Evolutionary conservation across 2,797 vertebrate species (phyloP), one percentile per base, ranked within the genome.

Genomic region (Enteromius mattozi): DNA sequence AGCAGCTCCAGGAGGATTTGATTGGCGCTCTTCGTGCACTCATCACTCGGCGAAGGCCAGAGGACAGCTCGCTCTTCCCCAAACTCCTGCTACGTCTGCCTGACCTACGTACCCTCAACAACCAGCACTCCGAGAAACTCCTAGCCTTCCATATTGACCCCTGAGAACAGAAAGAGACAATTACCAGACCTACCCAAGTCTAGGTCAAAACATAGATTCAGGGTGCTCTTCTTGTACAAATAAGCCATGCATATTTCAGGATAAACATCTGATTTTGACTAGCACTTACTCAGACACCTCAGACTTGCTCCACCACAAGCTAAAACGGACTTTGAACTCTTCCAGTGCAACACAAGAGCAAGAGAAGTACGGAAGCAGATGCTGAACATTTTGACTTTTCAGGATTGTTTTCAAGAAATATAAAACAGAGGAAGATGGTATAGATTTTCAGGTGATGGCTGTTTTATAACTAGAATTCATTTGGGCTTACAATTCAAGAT

Each of bases 91-190:
- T 96, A 8, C 93, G 95, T 82, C 92, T 96, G 84, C 95, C 95
- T 0, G 95, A 96, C 91, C 94, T 96, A 76, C 92, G 95, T 77
- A 96, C 95, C 16, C 92, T 96, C 59, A 96, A 96, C 91, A 95
- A 94, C 90, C 92, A 94, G 54, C 95, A 96, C 92, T 95, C 95
- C 0, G 95, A 96, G 86, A 96, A 96, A 86, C 95, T 96, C 24
- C 85, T 95, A 83, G 95, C 95, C 45, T 95, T 95, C 90, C 95
- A 94, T 81, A 94, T 96, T 40, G 94, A 95, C 88, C 94, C 95
- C 4, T 95, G 90, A 95, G 3, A n/a, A 37, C 8, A 17, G 37
- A n/a, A 27, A 21, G 37, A 45, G 21, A 30, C 54, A 19, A 69
- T 33, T 3, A 19, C 71, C 27, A 51, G 47, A 35, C 49, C 72